Base-by-base conservation (phyloP, 2,888 invertebrate genomes). In the Busseola fusca region DNA sequence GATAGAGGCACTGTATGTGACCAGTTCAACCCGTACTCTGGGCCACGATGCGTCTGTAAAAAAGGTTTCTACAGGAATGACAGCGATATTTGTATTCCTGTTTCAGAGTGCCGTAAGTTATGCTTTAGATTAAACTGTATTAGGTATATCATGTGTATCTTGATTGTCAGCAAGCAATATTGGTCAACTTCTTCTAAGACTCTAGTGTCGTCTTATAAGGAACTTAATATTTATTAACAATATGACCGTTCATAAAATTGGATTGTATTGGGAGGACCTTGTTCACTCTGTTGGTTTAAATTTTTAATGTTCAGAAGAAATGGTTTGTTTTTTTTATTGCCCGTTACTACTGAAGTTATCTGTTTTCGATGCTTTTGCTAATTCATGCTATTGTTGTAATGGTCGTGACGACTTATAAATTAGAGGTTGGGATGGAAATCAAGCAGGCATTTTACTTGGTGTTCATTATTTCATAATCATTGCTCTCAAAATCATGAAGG, bases 71-170 rank as follows among this genome's bases (percentile, higher is more conserved):
- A 76, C 25, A 87, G 89, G 48, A 84, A 88, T 37, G 27, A 63
- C 2, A 58, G 42, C 12, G 83, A 84, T 56, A 54, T 83, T 21
- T 90, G 91, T 72, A 66, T 90, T 30, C 84, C 82, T 30, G 78
- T 72, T 30, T 60, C 65, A 18, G 64, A 89, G 60, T 90, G 88
- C 59, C 70, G 88, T 90, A 76, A 87, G 88, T 89, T 16, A 16
- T 30, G 2, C 9, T 12, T 59, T n/a, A 1, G 16, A 50, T 27
- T 2, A 0, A 42, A 34, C 21, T 60, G 25, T 60, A 21, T 42
- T 27, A 42, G 3, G 34, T 34, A 34, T 18, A 59, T 18, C 12
- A 25, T 40, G 6, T 27, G 12, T 5, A n/a, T n/a, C n/a, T n/a
- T n/a, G 30, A 9, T 16, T 60, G 9, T 21, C 18, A 48, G 5